These are phyloP conservation scores for Thamnophis sirtalis DNA, from an alignment of 2,113 vertebrate genomes.

Conservation along the genomic window DNA sequence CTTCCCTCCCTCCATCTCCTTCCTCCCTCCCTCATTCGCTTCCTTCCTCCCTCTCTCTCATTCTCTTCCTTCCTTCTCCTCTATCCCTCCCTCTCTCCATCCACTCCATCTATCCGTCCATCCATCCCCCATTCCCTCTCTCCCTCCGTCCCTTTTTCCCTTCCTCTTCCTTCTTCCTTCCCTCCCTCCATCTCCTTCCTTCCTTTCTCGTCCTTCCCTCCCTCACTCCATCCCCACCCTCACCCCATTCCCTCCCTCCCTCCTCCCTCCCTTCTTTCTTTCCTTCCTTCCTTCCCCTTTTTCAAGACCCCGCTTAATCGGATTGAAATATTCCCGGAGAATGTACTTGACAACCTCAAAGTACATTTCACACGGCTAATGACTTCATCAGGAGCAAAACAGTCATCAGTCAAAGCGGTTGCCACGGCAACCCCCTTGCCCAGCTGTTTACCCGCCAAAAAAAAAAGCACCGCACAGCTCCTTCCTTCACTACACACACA, in stretches of 20 bases:
- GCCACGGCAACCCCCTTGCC: constrained; percentile 74
- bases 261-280: no score
- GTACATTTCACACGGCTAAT: constrained; percentile 79
- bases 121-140: no score
- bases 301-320: constrained; percentile 69
- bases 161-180: no score
- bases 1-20: no score
- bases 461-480: constrained; percentile 77
- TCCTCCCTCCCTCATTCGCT: no score
- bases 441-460: constrained; percentile 79
- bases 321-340: constrained; percentile 79
- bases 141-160: no score
- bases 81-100: no score
- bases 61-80: neutral
- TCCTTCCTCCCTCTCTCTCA: neutral
- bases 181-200: neutral
- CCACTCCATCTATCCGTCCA: no score
- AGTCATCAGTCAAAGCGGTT: constrained; percentile 80
- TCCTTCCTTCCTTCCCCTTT: neutral
- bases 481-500: constrained; percentile 80
- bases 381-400: constrained; percentile 80
- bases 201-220: neutral
- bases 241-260: neutral
- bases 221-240: neutral
- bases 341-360: constrained; percentile 80